Percentiles rank a stretch among this genome's conserved stretches.
phyloP scores from a whole-genome alignment of 1,140 invertebrate species.

The Drosophila serrata region DNA sequence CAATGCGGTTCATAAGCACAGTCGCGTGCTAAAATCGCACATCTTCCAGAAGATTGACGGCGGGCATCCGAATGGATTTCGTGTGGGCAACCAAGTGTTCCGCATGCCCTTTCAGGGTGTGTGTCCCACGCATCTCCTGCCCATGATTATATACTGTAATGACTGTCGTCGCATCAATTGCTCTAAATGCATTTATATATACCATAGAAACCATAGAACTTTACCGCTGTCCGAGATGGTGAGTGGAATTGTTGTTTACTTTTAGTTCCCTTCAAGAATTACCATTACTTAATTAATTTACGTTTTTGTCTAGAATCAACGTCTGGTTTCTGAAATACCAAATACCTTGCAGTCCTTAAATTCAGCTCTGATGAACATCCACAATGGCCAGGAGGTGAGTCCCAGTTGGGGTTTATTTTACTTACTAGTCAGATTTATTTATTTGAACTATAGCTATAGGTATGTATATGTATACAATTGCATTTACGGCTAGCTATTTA shows the following conservation, averaged over 20 bases:
- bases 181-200: not conserved
- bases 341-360: constrained; percentile 25
- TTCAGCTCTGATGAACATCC: constrained; percentile 22
- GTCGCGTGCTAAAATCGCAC: constrained; percentile 68
- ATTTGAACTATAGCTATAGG: constrained; percentile 66
- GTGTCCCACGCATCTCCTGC: constrained; percentile 36
- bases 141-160: constrained; percentile 34
- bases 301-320: constrained; percentile 36
- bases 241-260: not conserved
- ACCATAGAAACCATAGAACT: constrained; percentile 17
- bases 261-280: not conserved
- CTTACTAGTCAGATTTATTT: constrained; percentile 67
- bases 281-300: not conserved
- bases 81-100: constrained; percentile 43
- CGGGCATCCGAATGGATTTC: not conserved
- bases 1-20: constrained; percentile 56
- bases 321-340: constrained; percentile 35
- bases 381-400: constrained; percentile 53
- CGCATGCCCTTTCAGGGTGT: constrained; percentile 9
- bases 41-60: constrained; percentile 3
- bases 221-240: constrained; percentile 27
- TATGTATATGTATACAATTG: constrained; percentile 59
- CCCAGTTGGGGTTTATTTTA: not conserved
- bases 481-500: constrained; percentile 74
- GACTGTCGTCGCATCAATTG: constrained; percentile 29